A percentile compares a stretch with the other conserved stretches of the same genome.
phyloP scores from a whole-genome alignment of 2,888 invertebrate species.

The Formica aserva region DNA sequence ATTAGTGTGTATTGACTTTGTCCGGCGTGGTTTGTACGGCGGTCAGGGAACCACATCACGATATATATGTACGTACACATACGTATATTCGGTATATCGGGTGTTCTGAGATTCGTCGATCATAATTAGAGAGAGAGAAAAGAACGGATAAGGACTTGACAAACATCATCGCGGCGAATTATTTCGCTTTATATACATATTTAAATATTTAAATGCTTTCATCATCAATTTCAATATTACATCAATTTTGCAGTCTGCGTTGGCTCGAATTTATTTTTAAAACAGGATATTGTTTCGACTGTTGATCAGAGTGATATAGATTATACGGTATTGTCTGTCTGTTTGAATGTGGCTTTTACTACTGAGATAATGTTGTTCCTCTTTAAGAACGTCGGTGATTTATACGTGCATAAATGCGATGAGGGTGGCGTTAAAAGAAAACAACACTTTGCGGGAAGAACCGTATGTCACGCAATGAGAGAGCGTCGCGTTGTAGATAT shows the following conservation, averaged over 20 bases:
- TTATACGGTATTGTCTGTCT: neutral
- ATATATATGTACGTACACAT: conserved; percentile 61
- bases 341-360: neutral
- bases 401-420: neutral
- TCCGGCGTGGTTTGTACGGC: conserved; percentile 55
- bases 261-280: neutral
- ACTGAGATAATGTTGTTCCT: neutral
- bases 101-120: conserved; percentile 5
- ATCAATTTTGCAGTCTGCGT: neutral
- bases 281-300: neutral
- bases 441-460: neutral
- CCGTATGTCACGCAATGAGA: neutral
- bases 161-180: neutral
- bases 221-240: neutral
- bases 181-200: neutral
- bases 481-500: neutral
- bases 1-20: conserved; percentile 65
- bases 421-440: neutral
- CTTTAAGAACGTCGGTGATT: neutral
- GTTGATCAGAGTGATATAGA: neutral
- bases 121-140: neutral
- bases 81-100: neutral
- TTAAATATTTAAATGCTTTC: neutral
- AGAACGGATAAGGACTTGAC: neutral
- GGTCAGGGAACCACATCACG: conserved; percentile 58